phyloP scores from a whole-genome alignment of 2,888 invertebrate species.

The Rhagonycha fulva region DNA sequence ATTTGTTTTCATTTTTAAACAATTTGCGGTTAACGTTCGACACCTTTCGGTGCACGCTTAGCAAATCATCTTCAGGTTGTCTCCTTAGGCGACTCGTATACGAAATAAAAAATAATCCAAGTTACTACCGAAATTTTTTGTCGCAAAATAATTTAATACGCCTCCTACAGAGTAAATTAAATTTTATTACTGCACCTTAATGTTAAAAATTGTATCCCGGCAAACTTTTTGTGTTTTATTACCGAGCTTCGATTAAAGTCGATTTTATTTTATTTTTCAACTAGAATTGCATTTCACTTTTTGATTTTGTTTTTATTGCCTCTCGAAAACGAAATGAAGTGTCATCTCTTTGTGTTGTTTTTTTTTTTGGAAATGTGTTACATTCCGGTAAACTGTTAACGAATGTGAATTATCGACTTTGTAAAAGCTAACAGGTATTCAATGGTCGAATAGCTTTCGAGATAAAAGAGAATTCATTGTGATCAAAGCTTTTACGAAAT shows the following conservation, averaged over 20 bases:
- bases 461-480: background rate
- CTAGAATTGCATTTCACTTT: background rate
- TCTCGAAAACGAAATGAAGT: background rate
- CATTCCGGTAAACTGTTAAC: background rate
- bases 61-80: background rate
- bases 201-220: background rate
- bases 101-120: background rate
- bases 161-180: background rate
- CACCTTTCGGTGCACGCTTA: no score
- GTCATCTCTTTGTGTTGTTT: background rate
- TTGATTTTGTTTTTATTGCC: background rate
- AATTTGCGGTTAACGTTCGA: background rate
- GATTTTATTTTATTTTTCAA: background rate
- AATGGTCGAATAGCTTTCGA: background rate
- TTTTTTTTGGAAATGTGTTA: background rate
- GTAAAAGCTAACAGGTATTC: background rate
- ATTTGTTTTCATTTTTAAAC: background rate
- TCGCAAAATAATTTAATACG: background rate
- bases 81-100: background rate
- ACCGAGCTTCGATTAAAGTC: background rate
- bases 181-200: background rate
- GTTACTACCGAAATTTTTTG: background rate
- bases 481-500: constrained; percentile 3
- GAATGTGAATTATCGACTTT: background rate
- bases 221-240: background rate